Evolutionary conservation across 2,797 vertebrate species (phyloP).

Genomic region (Schizopygopsis pylzovi): DNA sequence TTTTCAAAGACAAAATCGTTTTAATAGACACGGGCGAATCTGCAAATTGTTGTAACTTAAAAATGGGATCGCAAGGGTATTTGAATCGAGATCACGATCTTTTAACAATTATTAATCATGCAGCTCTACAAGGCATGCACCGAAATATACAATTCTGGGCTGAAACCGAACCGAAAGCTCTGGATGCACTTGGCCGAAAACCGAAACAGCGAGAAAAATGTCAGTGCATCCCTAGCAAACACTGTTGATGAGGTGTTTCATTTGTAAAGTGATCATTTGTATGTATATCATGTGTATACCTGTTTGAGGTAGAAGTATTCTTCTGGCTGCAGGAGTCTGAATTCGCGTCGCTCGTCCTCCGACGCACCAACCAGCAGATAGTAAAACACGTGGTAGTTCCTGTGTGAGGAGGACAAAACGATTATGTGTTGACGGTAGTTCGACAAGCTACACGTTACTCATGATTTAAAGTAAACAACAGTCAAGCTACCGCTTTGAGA

Average conservation of each 20-base stretch:
- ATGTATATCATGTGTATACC: slow-evolving; percentile 55
- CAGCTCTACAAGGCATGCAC: too few species aligned
- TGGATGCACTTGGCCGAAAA: too few species aligned
- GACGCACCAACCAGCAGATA: slow-evolving; percentile 93
- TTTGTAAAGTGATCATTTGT: too few species aligned
- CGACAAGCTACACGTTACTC: not conserved
- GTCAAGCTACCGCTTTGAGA: not conserved
- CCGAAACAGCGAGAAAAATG: too few species aligned
- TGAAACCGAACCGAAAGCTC: too few species aligned
- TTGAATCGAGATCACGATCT: too few species aligned
- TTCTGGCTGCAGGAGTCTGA: slow-evolving; percentile 93
- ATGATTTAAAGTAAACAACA: not conserved
- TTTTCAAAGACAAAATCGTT: too few species aligned
- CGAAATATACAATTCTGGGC: too few species aligned
- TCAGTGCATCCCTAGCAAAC: not conserved
- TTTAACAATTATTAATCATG: too few species aligned
- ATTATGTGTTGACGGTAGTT: not conserved
- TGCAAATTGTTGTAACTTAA: too few species aligned
- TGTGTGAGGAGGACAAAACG: slow-evolving; percentile 62
- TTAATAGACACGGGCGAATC: too few species aligned
- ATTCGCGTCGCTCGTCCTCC: slow-evolving; percentile 90
- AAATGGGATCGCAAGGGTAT: too few species aligned
- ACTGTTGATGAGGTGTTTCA: not conserved
- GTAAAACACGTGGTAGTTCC: slow-evolving; percentile 99
- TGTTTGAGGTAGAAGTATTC: slow-evolving; percentile 99